Evolutionary conservation across 2,797 vertebrate genomes (phyloP), one percentile per base, ranked within the genome.

Genomic region (Typhlichthys subterraneus): DNA sequence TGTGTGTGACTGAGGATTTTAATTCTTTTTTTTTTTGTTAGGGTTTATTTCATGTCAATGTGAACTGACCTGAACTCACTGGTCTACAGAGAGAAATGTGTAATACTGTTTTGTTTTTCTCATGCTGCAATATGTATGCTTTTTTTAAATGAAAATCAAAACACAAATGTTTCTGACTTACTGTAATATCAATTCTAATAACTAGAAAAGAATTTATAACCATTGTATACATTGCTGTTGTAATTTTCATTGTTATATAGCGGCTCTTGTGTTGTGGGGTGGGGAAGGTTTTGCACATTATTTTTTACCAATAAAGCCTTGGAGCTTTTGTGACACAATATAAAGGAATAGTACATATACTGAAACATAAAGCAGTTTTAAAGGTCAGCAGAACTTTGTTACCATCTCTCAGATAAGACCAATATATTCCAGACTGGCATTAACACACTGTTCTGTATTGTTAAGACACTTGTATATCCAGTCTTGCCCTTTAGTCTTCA

Each of bases 1-100:
- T 84, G 49, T 82, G 87, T 62, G 88, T 92, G 89, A 89, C 91
- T 89, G 85, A 80, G 82, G 14, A 60, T 12, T 59, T 61, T 67
- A 47, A 9, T 48, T 60, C 62, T 2, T 11, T 48, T 3, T 23
- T 67, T 51, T 58, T 12, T 75, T 56, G 33, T 38, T 82, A 63
- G 78, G 79, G 80, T 83, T 86, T 42, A 7, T 59, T 7, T 53
- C 54, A 23, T 53, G 59, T 65, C 63, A 33, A 70, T 17, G 57
- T 78, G 64, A 76, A 48, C 51, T 33, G 12, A 73, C 69, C 57
- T 80, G 79, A 72, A 82, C 72, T 67, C 61, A 66, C 63, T 52
- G 58, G 55, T 70, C 70, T 73, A 75, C 64, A 73, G 72, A 78
- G 68, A 61, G 59, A 74, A 81, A 72, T 65, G 66, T 76, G 57